Base-by-base conservation (phyloP, 1,140 invertebrate genomes). In the Drosophila ogumai region DNA sequence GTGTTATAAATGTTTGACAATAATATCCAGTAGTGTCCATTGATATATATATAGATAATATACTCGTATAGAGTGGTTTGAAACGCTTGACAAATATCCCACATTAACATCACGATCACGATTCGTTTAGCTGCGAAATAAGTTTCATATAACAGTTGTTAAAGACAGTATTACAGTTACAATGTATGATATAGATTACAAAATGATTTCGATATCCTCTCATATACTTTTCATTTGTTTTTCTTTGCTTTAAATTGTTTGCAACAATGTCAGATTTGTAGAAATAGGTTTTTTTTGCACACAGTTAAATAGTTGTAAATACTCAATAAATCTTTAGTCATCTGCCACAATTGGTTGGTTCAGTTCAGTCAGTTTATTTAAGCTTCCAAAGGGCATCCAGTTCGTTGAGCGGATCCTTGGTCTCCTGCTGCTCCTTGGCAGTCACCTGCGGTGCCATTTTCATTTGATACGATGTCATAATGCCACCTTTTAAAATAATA, bases 401-500 rank as follows among this genome's bases (percentile, higher is more conserved):
- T 58, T 93, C 92, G 54, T 91, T 92, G 7, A 93, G 85, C 57
- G 92, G 91, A 85, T 93, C 92, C 63, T 92, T 93, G 31, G 66
- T 81, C 69, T 92, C 90, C 56, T 91, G 79, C 50, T 93, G 91
- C 46, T 92, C 91, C 55, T 91, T 90, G n/a, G 92, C 81, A 3
- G 65, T 88, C 6, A 92, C 87, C 52, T 91, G 90, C 25, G 90
- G 91, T 8, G 92, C 90, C 78, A 90, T 92, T 49, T 93, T 93
- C 91, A 93, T 92, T 79, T 93, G 92, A 90, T 93, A 93, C 47
- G 92, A 92, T 2, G 92, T 93, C 78, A 93, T 92, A 4, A 93
- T 92, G 67, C 92, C 92, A 47, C 87, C 92, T 92, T 32, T 32
- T 7, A 10, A 28, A 0, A 13, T 2, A 1, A 25, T 19, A 44